Evolutionary conservation across 2,888 invertebrate genomes (phyloP).

Genomic region (Lithophane semibrunnea): DNA sequence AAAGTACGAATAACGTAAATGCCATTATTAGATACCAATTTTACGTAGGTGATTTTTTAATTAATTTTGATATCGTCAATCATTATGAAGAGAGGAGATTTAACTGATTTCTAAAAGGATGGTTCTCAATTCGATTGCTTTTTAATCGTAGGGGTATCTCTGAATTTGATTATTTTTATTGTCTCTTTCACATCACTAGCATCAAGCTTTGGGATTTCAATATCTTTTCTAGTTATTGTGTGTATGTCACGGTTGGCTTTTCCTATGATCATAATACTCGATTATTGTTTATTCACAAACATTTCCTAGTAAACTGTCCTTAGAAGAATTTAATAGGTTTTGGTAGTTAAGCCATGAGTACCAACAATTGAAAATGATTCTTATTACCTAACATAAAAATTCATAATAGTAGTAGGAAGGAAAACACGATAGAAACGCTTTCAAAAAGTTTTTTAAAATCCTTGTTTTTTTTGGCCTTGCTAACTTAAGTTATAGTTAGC

Average conservation of each 20-base stretch:
- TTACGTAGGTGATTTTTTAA: not conserved
- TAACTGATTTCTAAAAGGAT: not conserved
- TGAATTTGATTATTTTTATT: not conserved
- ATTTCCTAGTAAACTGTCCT: not conserved
- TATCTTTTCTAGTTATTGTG: constrained; percentile 62
- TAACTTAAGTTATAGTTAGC: too few relatives aligned
- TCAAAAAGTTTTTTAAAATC: too few relatives aligned
- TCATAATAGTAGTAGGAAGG: too few relatives aligned
- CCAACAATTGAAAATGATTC: not conserved
- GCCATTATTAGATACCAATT: not conserved
- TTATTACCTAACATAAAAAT: too few relatives aligned
- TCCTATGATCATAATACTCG: constrained; percentile 29
- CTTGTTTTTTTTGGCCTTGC: too few relatives aligned
- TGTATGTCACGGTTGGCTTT: constrained; percentile 34
- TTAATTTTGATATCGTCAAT: not conserved
- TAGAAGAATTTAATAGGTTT: not conserved
- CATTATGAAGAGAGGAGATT: not conserved
- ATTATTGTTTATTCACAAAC: constrained; percentile 43
- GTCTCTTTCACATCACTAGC: constrained; percentile 49
- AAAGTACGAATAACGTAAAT: too few relatives aligned
- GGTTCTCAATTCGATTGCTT: not conserved
- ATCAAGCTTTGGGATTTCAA: constrained; percentile 68
- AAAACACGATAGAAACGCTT: too few relatives aligned
- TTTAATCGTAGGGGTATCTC: not conserved
- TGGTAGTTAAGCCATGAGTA: not conserved